These are phyloP conservation scores for Drosophila yooni DNA, from an alignment of 2,888 invertebrate species.

Conservation along the genomic window DNA sequence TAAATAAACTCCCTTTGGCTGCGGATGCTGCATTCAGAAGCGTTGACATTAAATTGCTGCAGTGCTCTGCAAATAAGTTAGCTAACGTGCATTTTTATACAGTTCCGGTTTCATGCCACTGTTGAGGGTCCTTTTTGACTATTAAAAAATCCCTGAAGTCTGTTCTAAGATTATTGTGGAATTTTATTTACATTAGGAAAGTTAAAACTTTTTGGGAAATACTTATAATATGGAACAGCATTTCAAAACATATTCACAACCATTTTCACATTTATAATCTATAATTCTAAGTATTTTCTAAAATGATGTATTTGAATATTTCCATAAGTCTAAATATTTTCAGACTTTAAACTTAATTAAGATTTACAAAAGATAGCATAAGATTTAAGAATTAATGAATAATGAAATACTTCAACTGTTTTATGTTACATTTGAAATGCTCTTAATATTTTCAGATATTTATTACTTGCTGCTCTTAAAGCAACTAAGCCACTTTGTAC, in stretches of 20 bases:
- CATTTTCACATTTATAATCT: not conserved
- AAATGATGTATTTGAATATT: no score
- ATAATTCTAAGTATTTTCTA: not conserved
- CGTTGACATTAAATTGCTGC: constrained; percentile 48
- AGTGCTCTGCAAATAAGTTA: constrained; percentile 58
- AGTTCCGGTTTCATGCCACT: not conserved
- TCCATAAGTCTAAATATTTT: not conserved
- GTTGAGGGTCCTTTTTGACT: not conserved
- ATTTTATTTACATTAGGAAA: not conserved
- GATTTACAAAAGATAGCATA: not conserved
- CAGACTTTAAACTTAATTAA: not conserved
- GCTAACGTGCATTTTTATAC: constrained; percentile 3
- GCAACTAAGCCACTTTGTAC: not conserved
- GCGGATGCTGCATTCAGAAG: constrained; percentile 55
- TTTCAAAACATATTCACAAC: not conserved
- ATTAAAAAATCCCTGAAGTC: not conserved
- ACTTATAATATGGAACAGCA: not conserved
- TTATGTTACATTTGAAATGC: not conserved
- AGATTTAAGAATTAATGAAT: not conserved
- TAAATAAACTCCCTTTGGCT: constrained; percentile 35
- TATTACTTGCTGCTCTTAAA: not conserved
- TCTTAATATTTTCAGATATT: not conserved
- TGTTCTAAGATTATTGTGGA: not conserved
- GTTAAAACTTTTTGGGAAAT: not conserved
- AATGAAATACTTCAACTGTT: not conserved